phyloP scores from a whole-genome alignment of 2,797 vertebrate species.

The Phyllotis vaccarum region DNA sequence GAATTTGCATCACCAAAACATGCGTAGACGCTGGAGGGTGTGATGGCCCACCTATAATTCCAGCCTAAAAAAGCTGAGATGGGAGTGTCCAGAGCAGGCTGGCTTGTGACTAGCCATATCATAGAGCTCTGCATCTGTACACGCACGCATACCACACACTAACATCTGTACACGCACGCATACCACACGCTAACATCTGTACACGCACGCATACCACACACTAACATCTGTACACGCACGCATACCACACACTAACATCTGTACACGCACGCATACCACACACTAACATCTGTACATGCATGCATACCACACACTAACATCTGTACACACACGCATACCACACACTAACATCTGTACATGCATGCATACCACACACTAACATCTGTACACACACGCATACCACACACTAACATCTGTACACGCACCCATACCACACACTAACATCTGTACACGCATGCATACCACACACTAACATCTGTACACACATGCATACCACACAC shows the following conservation, averaged over 20 bases:
- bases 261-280: not conserved
- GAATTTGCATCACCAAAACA: not conserved
- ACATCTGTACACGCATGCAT: too few relatives aligned
- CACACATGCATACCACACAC: not conserved
- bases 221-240: not conserved
- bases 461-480: not conserved
- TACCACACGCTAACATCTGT: not conserved
- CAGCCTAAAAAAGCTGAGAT: not conserved
- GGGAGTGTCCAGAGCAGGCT: not conserved
- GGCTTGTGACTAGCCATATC: not conserved
- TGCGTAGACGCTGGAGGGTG: not conserved
- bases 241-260: not conserved
- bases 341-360: not conserved
- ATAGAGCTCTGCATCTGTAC: not conserved
- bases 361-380: not conserved
- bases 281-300: not conserved
- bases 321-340: not conserved
- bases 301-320: not conserved
- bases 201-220: not conserved
- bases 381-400: too few relatives aligned
- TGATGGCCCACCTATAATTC: not conserved
- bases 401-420: not conserved
- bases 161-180: too few relatives aligned
- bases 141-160: too few relatives aligned
- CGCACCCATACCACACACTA: not conserved